Base-by-base conservation (phyloP, 2,113 vertebrate genomes). In the Sitta europaea region DNA sequence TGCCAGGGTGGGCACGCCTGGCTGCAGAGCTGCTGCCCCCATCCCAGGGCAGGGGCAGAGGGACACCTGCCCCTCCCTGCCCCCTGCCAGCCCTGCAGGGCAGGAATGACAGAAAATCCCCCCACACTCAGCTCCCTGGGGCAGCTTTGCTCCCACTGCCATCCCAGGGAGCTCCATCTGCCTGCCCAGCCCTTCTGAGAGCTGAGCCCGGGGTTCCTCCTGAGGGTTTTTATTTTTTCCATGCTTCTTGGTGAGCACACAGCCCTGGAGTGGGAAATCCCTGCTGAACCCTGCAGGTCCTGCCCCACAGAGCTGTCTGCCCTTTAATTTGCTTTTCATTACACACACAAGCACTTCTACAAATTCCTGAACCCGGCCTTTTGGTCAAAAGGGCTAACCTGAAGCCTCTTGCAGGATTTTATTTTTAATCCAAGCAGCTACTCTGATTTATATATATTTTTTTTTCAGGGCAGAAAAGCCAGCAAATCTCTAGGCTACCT, bases 271-370 rank as follows among this genome's bases (percentile, higher is more conserved):
- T 8, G n/a, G 83, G 36, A 43, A 57, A 91, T 66, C 63, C 43
- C 63, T 17, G 48, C 33, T 24, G 45, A 59, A 13, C 51, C 62
- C 27, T 9, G 8, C 31, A 47, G 29, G 9, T 54, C 4, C 9
- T 83, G 55, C 47, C 65, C 47, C 42, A 48, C 9, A 40, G 53
- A 43, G 28, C 71, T 74, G 22, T 53, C 38, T 85, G 78, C 61
- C 59, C 77, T 91, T 84, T 24, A 80, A 87, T 91, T 87, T 90
- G 22, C 33, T 86, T 96, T 94, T 72, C 35, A 31, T 73, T 40
- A 6, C 24, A 42, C 24, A 42, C 23, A 42, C 33, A 19, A 54
- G 13, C 31, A 68, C 36, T 72, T 50, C 31, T 76, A 50, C 31
- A 73, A 16, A 89, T 68, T 84, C 92, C 57, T 70, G 15, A 67